Evolutionary conservation across 2,888 invertebrate genomes (phyloP).

Genomic region (Griposia aprilina): DNA sequence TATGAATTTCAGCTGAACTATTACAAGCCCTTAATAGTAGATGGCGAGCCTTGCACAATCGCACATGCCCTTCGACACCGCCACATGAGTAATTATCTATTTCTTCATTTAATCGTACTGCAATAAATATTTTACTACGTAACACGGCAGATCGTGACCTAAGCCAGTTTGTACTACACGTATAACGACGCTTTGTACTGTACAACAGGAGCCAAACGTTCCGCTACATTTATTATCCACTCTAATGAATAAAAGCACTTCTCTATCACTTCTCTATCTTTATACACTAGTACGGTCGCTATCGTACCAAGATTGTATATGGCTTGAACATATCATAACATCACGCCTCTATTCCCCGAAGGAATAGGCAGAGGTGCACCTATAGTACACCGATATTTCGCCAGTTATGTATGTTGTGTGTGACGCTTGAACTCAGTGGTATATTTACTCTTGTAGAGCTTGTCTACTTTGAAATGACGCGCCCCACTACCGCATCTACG

Average conservation of each 20-base stretch:
- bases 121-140: neutral
- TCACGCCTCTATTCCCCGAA: too few relatives aligned
- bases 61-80: neutral
- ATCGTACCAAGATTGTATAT: neutral
- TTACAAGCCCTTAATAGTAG: neutral
- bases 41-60: neutral
- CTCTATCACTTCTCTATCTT: too few relatives aligned
- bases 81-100: neutral
- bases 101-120: neutral
- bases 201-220: neutral
- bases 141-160: neutral
- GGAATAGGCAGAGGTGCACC: too few relatives aligned
- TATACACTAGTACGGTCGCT: neutral
- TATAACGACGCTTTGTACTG: neutral
- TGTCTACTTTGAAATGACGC: too few relatives aligned
- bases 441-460: neutral
- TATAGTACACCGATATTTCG: too few relatives aligned
- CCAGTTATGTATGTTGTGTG: too few relatives aligned
- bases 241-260: neutral
- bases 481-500: too few relatives aligned
- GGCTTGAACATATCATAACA: neutral
- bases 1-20: too few relatives aligned
- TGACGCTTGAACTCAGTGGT: neutral
- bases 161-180: neutral
- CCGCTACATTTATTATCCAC: neutral